Conservation (phyloP, 2,113 vertebrate species). For the Raja brachyura region DNA sequence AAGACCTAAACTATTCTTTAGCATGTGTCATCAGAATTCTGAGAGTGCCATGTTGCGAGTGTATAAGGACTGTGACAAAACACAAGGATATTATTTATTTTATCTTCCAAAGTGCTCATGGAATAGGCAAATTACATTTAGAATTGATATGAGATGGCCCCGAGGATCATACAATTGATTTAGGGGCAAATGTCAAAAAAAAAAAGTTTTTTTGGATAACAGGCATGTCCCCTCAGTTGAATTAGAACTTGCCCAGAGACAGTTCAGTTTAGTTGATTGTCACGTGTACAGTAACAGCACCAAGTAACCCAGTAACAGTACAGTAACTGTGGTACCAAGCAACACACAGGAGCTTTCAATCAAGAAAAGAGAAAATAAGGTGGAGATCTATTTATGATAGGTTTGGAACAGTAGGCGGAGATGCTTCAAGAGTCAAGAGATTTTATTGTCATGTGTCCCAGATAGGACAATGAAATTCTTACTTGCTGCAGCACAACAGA, state of each 20-base stretch:
- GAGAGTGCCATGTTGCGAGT: not conserved
- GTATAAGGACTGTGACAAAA: not conserved
- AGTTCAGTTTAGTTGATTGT: no score
- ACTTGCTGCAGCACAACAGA: no score
- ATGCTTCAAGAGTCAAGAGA: not conserved
- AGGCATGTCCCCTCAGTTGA: not conserved
- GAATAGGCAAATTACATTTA: not conserved
- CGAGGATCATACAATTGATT: not conserved
- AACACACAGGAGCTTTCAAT: not conserved
- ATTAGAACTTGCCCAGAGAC: not conserved
- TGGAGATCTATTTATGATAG: not conserved
- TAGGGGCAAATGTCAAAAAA: not conserved
- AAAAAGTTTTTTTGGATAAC: not conserved
- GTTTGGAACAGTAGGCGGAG: no score
- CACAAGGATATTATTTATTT: not conserved
- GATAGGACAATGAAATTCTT: no score
- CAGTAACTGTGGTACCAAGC: not conserved
- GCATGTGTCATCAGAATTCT: not conserved
- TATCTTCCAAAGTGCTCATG: not conserved
- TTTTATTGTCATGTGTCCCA: no score
- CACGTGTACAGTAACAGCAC: no score
- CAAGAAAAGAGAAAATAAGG: not conserved
- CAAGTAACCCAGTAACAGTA: no score
- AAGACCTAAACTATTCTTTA: no score
- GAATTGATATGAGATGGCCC: not conserved